Conservation (phyloP, 2,888 invertebrate species). For the Ennomos erosarius region DNA sequence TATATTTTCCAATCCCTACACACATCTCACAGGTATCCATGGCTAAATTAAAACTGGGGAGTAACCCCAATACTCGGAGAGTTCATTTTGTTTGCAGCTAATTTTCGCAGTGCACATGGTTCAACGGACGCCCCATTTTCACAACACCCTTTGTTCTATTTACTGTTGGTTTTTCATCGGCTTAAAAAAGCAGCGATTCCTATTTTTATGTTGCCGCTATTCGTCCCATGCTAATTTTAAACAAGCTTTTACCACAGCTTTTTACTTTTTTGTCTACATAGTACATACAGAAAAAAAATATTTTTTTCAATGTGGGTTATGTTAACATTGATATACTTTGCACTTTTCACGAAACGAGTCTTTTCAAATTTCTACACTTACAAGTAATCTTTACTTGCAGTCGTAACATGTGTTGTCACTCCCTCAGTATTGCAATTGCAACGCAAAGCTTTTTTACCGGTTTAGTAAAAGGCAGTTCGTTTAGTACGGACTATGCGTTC, state of each 20-base stretch:
- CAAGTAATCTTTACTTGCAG: too few species aligned
- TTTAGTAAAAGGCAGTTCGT: too few species aligned
- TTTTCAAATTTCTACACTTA: too few species aligned
- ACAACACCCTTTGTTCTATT: constrained; percentile 43
- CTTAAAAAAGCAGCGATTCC: constrained; percentile 27
- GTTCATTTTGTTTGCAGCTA: constrained; percentile 51
- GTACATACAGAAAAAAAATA: constrained; percentile 3
- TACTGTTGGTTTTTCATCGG: constrained; percentile 41
- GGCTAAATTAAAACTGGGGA: constrained; percentile 19
- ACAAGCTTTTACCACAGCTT: constrained; percentile 1
- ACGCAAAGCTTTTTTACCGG: not conserved
- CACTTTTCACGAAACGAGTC: not conserved
- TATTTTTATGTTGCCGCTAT: constrained; percentile 19
- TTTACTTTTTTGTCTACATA: constrained; percentile 5
- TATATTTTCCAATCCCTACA: too few species aligned
- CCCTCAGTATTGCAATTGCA: not conserved
- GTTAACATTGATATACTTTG: not conserved
- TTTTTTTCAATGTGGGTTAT: not conserved
- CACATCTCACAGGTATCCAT: too few species aligned
- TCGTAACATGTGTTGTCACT: constrained; percentile 2
- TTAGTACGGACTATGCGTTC: too few species aligned
- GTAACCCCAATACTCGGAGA: constrained; percentile 39
- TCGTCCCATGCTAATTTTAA: constrained; percentile 18
- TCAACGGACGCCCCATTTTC: constrained; percentile 44
- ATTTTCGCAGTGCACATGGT: constrained; percentile 51